Conservation (phyloP, 1,140 invertebrate genomes). For the Drosophila kepulauana region DNA sequence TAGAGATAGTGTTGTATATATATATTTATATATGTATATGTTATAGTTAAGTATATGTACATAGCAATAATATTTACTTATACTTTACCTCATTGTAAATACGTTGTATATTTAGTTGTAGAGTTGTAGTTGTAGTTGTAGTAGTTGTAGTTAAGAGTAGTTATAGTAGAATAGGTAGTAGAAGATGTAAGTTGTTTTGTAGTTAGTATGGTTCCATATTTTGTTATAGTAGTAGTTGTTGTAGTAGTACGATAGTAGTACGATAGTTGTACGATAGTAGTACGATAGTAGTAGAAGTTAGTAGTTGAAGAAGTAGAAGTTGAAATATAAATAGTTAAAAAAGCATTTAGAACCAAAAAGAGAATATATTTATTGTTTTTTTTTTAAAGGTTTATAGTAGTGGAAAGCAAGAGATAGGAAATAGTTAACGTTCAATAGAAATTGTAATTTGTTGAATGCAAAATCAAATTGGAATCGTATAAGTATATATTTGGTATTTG, state of each 20-base stretch:
- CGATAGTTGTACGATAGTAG: slow-evolving; percentile 43
- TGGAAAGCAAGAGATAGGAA: slow-evolving; percentile 58
- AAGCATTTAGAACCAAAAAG: slow-evolving; percentile 68
- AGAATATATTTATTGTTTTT: slow-evolving; percentile 6
- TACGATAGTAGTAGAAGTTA: slow-evolving; percentile 37
- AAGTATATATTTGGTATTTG: slow-evolving; percentile 28
- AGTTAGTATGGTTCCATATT: slow-evolving; percentile 81
- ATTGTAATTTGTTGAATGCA: slow-evolving; percentile 21
- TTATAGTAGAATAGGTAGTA: slow-evolving; percentile 80
- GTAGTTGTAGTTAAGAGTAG: slow-evolving; percentile 78
- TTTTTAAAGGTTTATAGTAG: slow-evolving; percentile 22
- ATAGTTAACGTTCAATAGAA: slow-evolving; percentile 24
- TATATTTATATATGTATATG: not conserved
- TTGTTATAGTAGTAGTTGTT: slow-evolving; percentile 54
- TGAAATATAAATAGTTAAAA: slow-evolving; percentile 73
- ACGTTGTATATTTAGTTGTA: slow-evolving; percentile 82
- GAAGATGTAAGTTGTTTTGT: slow-evolving; percentile 82
- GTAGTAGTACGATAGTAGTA: slow-evolving; percentile 58
- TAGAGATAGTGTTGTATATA: not conserved
- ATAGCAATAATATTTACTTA: slow-evolving; percentile 70
- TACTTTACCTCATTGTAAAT: slow-evolving; percentile 85
- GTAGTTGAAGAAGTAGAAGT: slow-evolving; percentile 61
- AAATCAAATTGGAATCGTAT: slow-evolving; percentile 45
- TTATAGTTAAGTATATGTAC: slow-evolving; percentile 34
- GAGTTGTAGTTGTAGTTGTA: slow-evolving; percentile 61